phyloP scores from a whole-genome alignment of 2,888 invertebrate genomes.

The Antheraea yamamai region DNA sequence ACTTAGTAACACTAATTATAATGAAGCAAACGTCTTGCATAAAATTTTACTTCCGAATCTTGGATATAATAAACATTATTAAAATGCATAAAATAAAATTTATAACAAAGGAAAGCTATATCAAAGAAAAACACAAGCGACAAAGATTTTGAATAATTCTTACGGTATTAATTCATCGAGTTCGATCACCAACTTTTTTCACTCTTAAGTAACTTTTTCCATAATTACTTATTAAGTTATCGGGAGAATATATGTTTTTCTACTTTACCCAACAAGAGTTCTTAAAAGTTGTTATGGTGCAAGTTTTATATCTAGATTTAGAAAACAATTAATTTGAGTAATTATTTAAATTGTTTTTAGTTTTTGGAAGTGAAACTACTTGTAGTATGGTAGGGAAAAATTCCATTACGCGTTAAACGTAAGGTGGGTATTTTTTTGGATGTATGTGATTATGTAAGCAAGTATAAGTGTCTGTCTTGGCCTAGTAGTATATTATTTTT shows the following conservation, averaged over 20 bases:
- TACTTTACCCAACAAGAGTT: neutral
- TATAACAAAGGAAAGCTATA: conserved; percentile 15
- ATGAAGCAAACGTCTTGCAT: neutral
- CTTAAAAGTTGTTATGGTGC: neutral
- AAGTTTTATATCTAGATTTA: neutral
- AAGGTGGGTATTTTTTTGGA: too few relatives aligned
- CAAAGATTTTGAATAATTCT: conserved; percentile 43
- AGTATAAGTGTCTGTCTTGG: too few relatives aligned
- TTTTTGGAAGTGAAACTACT: too few relatives aligned
- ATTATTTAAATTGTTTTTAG: too few relatives aligned
- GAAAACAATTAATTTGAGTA: neutral
- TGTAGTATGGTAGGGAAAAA: too few relatives aligned
- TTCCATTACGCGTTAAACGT: too few relatives aligned
- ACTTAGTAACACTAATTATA: neutral
- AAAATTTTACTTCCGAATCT: neutral
- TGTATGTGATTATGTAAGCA: too few relatives aligned
- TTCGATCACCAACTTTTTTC: conserved; percentile 41
- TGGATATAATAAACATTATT: neutral
- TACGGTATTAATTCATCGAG: conserved; percentile 58
- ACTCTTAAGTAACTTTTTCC: conserved; percentile 7
- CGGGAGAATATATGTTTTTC: neutral
- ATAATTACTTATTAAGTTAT: neutral
- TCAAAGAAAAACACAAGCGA: conserved; percentile 40
- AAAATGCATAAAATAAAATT: conserved; percentile 2
- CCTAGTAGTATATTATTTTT: too few relatives aligned